These are phyloP conservation scores for Zoanthus sociatus DNA, from an alignment of 92 coral and sea anemone species.

Conservation along the genomic window DNA sequence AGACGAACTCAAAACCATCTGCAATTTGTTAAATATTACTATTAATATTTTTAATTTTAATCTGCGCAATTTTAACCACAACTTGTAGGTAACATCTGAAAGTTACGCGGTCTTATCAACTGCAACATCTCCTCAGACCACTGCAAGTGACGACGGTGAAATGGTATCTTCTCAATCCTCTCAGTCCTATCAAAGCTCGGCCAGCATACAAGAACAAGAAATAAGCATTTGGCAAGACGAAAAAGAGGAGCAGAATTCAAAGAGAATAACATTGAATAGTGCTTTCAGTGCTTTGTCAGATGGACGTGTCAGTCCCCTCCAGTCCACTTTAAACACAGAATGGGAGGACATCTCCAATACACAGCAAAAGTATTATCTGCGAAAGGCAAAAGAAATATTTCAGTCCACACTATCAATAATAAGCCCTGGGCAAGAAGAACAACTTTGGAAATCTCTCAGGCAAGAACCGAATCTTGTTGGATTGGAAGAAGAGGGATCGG, in stretches of 20 bases:
- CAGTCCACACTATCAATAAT: constrained; percentile 45
- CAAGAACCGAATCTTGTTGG: constrained; percentile 7
- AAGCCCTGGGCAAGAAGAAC: constrained; percentile 57
- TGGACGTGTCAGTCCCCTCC: constrained; percentile 38
- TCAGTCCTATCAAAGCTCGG: background rate
- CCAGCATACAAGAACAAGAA: background rate
- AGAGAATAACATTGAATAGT: constrained; percentile 43
- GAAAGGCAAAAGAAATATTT: constrained; percentile 52
- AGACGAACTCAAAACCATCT: background rate
- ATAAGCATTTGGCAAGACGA: constrained; percentile 53
- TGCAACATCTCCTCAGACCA: too few relatives aligned
- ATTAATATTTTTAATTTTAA: too few relatives aligned
- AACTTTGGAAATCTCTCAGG: constrained; percentile 24
- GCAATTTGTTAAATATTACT: background rate
- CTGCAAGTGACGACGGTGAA: too few relatives aligned
- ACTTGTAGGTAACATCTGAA: too few relatives aligned
- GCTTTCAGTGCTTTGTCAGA: constrained; percentile 27
- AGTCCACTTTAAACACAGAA: constrained; percentile 58
- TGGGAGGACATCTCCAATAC: constrained; percentile 64
- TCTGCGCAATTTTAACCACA: too few relatives aligned
- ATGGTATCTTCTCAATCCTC: too few relatives aligned
- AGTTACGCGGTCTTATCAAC: too few relatives aligned
- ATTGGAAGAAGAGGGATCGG: too few relatives aligned
- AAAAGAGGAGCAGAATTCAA: constrained; percentile 43
- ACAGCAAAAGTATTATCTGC: constrained; percentile 51